Conservation (phyloP, 2,797 vertebrate species). For the Antrozous pallidus region DNA sequence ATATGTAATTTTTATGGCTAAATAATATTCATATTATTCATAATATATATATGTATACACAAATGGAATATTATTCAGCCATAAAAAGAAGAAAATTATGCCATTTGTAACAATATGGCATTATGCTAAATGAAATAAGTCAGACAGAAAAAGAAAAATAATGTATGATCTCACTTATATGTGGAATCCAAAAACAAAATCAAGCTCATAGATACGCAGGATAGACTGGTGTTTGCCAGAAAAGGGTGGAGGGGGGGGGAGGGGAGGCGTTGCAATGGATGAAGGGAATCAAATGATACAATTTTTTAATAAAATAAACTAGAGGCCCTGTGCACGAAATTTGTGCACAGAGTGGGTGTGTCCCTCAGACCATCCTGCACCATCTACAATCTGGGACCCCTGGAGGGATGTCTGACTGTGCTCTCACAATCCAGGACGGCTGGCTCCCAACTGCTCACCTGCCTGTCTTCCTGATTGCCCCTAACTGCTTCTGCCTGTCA, state of each 20-base stretch:
- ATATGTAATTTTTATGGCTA: neutral
- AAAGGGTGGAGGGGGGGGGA: fast-evolving
- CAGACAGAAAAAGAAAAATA: neutral
- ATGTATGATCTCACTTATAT: neutral
- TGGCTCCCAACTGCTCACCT: too few species aligned
- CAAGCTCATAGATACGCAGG: neutral
- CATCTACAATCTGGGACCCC: too few species aligned
- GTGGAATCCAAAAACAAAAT: neutral
- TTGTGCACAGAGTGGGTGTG: too few species aligned
- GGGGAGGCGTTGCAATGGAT: neutral
- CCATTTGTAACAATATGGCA: neutral
- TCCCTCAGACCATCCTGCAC: too few species aligned
- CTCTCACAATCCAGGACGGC: too few species aligned
- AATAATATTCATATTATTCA: neutral
- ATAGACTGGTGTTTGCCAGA: neutral
- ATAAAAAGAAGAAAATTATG: neutral
- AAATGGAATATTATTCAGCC: neutral
- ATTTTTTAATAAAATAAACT: neutral
- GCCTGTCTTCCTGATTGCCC: too few species aligned
- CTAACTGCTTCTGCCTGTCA: too few species aligned
- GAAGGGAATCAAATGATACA: neutral
- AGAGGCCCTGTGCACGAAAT: too few species aligned
- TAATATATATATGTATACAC: neutral
- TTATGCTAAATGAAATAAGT: neutral
- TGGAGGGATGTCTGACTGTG: too few species aligned